Conservation (phyloP, 2,797 vertebrate species). For the Acipenser oxyrinchus region DNA sequence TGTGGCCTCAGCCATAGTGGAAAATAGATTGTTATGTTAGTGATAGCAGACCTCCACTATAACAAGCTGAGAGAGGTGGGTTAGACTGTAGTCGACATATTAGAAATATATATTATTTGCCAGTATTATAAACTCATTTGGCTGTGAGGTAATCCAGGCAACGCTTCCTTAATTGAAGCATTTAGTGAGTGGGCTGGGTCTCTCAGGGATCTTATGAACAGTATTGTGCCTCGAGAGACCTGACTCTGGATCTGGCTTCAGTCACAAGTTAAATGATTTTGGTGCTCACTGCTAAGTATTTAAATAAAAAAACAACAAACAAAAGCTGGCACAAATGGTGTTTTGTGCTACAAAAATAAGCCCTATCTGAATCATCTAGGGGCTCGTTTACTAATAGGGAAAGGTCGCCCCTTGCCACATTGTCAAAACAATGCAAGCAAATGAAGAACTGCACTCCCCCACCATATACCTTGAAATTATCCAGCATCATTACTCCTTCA, state of each 20-base stretch:
- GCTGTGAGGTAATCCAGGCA: constrained; percentile 53
- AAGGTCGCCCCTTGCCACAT: background rate
- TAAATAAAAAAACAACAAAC: background rate
- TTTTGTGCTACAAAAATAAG: background rate
- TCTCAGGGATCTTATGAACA: constrained; percentile 32
- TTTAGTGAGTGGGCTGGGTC: constrained; percentile 46
- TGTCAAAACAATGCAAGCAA: background rate
- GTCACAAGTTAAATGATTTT: constrained; percentile 24
- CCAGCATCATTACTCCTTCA: no score
- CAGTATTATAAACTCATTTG: constrained; percentile 40
- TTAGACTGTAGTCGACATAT: no score
- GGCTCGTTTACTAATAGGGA: constrained; percentile 1
- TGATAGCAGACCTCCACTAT: no score
- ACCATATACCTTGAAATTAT: background rate
- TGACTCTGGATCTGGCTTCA: constrained; percentile 28
- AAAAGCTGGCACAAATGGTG: background rate
- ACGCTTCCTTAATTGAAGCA: constrained; percentile 52
- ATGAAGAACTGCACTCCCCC: background rate
- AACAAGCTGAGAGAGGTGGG: no score
- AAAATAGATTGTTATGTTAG: no score
- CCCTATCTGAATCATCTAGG: background rate
- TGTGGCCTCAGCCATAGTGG: no score
- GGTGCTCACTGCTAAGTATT: constrained; percentile 6
- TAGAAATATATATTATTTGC: constrained; percentile 11
- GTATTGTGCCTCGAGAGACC: constrained; percentile 21